These are phyloP conservation scores for Ormyrus pomaceus DNA, from an alignment of 2,888 invertebrate species.

Conservation along the genomic window DNA sequence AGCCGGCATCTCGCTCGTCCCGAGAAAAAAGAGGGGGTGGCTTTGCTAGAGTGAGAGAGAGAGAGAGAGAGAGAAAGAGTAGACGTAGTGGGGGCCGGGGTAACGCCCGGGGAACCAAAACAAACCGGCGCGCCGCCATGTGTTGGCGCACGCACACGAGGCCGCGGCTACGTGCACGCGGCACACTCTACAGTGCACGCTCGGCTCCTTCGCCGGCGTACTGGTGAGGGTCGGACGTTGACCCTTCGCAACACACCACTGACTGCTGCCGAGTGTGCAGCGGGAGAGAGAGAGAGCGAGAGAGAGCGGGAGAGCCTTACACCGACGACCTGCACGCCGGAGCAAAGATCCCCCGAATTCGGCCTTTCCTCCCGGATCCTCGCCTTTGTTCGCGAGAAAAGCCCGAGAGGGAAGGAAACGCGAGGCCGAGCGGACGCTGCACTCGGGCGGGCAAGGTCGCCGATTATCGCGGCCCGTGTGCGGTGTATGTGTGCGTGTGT, in stretches of 20 bases:
- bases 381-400: constrained; percentile 2
- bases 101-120: constrained; percentile 76
- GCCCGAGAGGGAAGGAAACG: not conserved
- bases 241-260: constrained; percentile 71
- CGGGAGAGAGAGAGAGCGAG: not conserved
- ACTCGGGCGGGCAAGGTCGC: not conserved
- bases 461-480: not conserved
- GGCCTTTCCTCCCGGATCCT: constrained; percentile 8
- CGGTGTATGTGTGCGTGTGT: not conserved
- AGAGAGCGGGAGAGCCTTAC: not conserved
- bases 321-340: not conserved
- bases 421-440: not conserved
- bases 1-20: not conserved
- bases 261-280: constrained; percentile 46
- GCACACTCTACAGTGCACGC: not conserved
- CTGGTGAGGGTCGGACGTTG: constrained; percentile 76
- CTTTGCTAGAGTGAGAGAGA: constrained; percentile 66
- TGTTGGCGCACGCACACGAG: constrained; percentile 61
- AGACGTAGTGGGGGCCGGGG: constrained; percentile 65
- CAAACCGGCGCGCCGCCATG: constrained; percentile 71
- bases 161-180: not conserved
- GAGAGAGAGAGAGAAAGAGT: constrained; percentile 50
- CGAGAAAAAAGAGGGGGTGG: constrained; percentile 14
- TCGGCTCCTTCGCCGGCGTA: constrained; percentile 66
- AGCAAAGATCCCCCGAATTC: constrained; percentile 1